Base-by-base conservation (phyloP, 2,888 invertebrate species). In the Pemphredon lugubris region DNA sequence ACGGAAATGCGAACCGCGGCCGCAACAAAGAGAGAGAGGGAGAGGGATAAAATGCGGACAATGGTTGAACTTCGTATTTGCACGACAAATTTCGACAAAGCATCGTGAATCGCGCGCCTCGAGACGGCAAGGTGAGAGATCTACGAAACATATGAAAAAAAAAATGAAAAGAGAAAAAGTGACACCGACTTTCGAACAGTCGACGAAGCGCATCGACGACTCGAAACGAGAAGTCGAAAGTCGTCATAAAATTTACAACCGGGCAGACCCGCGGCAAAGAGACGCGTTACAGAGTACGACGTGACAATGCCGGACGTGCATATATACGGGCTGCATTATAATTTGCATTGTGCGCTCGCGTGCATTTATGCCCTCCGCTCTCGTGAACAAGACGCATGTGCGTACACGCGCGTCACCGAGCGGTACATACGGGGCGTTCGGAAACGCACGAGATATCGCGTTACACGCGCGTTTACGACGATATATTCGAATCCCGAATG, bases 381-480 rank as follows among this genome's bases (percentile, higher is more conserved):
- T 44, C 37, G 34, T 32, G 32, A 16, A 13, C 23, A 32, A 32
- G 42, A n/a, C 44, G 18, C 68, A 26, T 54, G 54, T 54, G 67
- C 54, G 50, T 50, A 51, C 60, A 32, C 51, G 66, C 21, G 11
- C 44, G 44, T 40, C 40, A 37, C 26, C 37, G 44, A 32, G 18
- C 16, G 30, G 21, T 16, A 4, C 48, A 4, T 13, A 39, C 64
- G 51, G 20, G 18, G 44, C 64, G 44, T 32, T 59, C 54, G 69
- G 54, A 55, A 74, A 71, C 60, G 72, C 74, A 71, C 44, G 72
- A 61, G 66, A 76, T 76, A 76, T 76, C 75, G 72, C 73, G 57
- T 76, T 75, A 72, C 76, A 51, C 53, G 54, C 32, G 50, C 75
- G 20, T 67, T 69, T 53, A 70, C 53, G 58, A 51, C 51, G 18